Percentiles rank a stretch among this genome's conserved stretches.
Evolutionary conservation across 2,113 vertebrate species (phyloP).

Genomic region (Cyanoderma ruficeps): DNA sequence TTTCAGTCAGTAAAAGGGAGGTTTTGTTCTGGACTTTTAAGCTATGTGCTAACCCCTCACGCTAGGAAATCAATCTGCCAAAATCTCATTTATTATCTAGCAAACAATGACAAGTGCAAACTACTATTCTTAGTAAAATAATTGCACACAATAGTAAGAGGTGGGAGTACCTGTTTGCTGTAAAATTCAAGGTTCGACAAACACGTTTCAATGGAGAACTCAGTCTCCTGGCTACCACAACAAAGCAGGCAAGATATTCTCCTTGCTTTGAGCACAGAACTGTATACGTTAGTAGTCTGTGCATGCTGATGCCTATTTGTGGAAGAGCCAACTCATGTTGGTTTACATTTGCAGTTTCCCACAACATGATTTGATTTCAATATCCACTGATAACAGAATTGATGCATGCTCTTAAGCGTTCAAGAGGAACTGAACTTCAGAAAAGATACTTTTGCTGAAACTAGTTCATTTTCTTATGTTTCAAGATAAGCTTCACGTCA

Average conservation of each 20-base stretch:
- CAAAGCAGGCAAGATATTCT: conserved; percentile 16
- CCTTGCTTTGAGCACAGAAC: not conserved
- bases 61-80: not conserved
- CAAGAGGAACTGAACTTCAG: not conserved
- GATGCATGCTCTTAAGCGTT: not conserved
- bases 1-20: not conserved
- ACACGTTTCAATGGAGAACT: not conserved
- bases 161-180: not conserved
- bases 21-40: not conserved
- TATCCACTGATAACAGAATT: not conserved
- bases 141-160: not conserved
- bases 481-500: not conserved
- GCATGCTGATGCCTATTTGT: not conserved
- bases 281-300: not conserved
- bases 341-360: conserved; percentile 3
- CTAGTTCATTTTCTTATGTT: conserved; percentile 14
- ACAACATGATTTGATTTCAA: conserved; percentile 3
- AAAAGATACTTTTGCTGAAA: not conserved
- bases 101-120: not conserved
- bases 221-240: conserved; percentile 17
- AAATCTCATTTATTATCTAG: not conserved
- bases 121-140: not conserved
- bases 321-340: not conserved
- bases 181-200: not conserved
- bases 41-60: not conserved